These are phyloP conservation scores for Ailuropoda melanoleuca DNA, from an alignment of 2,113 vertebrate genomes.

Conservation along the genomic window DNA sequence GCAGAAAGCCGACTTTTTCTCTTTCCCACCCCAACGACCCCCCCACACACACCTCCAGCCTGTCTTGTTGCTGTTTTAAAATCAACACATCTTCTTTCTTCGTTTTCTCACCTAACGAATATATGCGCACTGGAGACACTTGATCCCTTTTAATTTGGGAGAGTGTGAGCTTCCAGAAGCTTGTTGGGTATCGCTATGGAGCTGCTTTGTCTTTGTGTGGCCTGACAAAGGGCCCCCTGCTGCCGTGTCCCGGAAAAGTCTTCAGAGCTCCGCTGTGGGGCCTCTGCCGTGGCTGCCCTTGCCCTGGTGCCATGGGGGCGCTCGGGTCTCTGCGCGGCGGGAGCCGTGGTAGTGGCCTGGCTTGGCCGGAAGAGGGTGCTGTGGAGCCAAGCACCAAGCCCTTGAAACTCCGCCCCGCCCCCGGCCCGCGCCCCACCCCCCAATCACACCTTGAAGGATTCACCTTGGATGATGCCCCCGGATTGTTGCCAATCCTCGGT, in stretches of 20 bases:
- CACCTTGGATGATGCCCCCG: neutral
- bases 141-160: neutral
- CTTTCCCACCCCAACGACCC: neutral
- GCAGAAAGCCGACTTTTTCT: neutral
- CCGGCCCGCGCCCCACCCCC: accelerated
- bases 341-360: neutral
- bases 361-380: neutral
- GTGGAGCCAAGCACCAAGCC: neutral
- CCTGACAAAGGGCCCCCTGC: neutral
- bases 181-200: neutral
- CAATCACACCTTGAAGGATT: neutral
- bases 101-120: neutral
- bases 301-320: neutral
- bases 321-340: neutral
- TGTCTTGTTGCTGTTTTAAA: neutral
- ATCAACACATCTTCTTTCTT: neutral
- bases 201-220: neutral
- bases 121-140: neutral
- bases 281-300: neutral
- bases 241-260: neutral
- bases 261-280: accelerated
- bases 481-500: neutral
- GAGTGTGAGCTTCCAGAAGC: neutral
- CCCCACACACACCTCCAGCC: too few species aligned
- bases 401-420: neutral